Percentiles rank a stretch among this genome's conserved stretches.
phyloP scores from a whole-genome alignment of 2,888 invertebrate genomes.

The Crepidodera aurea region DNA sequence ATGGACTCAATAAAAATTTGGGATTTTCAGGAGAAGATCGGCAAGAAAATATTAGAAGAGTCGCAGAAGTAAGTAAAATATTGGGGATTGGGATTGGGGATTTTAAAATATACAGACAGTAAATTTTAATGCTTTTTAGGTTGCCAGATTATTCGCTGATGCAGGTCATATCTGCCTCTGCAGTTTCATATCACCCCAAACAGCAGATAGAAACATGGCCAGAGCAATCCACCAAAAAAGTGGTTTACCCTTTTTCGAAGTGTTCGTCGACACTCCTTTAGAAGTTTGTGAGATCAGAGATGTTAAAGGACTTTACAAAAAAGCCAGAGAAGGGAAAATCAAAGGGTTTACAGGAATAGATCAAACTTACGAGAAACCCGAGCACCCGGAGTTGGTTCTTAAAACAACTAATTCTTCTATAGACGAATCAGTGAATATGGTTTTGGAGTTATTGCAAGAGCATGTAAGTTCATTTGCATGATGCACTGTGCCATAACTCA shows the following conservation, averaged over 20 bases:
- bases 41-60: slow-evolving; percentile 94
- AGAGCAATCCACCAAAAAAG: slow-evolving; percentile 85
- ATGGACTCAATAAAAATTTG: slow-evolving; percentile 91
- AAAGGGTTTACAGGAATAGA: slow-evolving; percentile 91
- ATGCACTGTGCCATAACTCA: no score
- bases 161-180: slow-evolving; percentile 94
- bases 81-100: no score
- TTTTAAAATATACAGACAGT: no score
- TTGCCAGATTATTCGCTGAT: slow-evolving; percentile 97
- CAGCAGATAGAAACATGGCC: slow-evolving; percentile 89
- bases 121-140: slow-evolving; percentile 58
- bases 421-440: slow-evolving; percentile 83
- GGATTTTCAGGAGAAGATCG: slow-evolving; percentile 92
- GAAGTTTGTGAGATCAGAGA: slow-evolving; percentile 93
- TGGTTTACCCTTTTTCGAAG: slow-evolving; percentile 88
- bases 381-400: slow-evolving; percentile 81
- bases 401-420: slow-evolving; percentile 82
- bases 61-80: slow-evolving; percentile 71
- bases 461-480: slow-evolving; percentile 59
- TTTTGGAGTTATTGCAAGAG: slow-evolving; percentile 80
- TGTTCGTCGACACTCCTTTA: slow-evolving; percentile 92
- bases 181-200: slow-evolving; percentile 96
- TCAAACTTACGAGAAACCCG: slow-evolving; percentile 87
- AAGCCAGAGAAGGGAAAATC: slow-evolving; percentile 92
- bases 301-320: slow-evolving; percentile 96